Evolutionary conservation across 2,797 vertebrate species (phyloP), one percentile per base, ranked within the genome.

Genomic region (Delichon dasypus): DNA sequence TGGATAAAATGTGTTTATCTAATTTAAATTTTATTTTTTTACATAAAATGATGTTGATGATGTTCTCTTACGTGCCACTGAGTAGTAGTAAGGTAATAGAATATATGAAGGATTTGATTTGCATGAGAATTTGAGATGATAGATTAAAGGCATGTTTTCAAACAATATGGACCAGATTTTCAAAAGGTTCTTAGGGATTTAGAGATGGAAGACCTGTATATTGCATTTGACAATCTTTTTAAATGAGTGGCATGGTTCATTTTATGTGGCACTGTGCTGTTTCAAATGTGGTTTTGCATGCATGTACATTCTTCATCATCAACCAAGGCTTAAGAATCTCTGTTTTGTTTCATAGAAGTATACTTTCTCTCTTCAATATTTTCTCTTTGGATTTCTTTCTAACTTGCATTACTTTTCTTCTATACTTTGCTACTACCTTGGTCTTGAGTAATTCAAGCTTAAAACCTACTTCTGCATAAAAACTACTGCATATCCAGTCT

Each of bases 281-380:
- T 90, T 79, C 34, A 36, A 1, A 26, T 64, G 29, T 45, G 11
- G 0, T 36, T 84, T 81, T 25, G 36, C 6, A 7, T 47, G 2
- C 0, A 0, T 64, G 4, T 54, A 7, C 61, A 25, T 4, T 62
- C 42, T 53, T 85, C 12, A 32, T 32, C 20, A 29, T 58, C 45
- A 84, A 12, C 8, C 16, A 38, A 2, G 18, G 23, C 25, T 74
- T 84, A 47, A 68, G 84, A 83, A 62, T n/a, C 15, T 27, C 14
- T 38, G 18, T 25, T 71, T 22, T 30, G 3, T 47, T 60, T 29
- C 27, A 15, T 3, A 54, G 38, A 78, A 86, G 58, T 54, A 38
- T 1, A 7, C 19, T 68, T 82, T 76, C 42, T 61, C 6, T 65
- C 25, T 54, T 36, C 13, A 66, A 12, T 65, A 48, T 40, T 55